Evolutionary conservation across 1,140 invertebrate genomes (phyloP).

Genomic region (Megalopta genalis): DNA sequence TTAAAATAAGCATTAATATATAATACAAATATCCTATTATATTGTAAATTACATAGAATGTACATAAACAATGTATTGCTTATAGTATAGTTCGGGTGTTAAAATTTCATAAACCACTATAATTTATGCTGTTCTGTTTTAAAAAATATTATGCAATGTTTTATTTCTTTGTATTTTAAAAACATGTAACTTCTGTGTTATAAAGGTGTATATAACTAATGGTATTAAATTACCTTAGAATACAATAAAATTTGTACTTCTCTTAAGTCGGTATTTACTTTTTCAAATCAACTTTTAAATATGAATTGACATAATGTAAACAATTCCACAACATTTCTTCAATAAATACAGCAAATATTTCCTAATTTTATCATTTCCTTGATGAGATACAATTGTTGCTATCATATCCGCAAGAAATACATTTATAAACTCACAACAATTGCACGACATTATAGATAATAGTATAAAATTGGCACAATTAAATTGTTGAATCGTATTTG

Average conservation of each 20-base stretch:
- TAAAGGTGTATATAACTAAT: slow-evolving; percentile 25
- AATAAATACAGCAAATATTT: too few relatives aligned
- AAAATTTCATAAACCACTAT: neutral
- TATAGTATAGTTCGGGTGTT: neutral
- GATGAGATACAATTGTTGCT: too few relatives aligned
- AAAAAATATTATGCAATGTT: slow-evolving; percentile 3
- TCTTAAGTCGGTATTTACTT: neutral
- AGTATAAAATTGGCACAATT: too few relatives aligned
- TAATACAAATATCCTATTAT: slow-evolving; percentile 5
- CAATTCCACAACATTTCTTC: too few relatives aligned
- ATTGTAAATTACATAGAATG: slow-evolving; percentile 31
- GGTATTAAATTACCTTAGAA: slow-evolving; percentile 27
- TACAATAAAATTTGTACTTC: slow-evolving; percentile 11
- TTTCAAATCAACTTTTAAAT: slow-evolving; percentile 17
- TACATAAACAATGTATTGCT: slow-evolving; percentile 18
- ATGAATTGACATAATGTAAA: too few relatives aligned
- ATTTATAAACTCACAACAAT: too few relatives aligned
- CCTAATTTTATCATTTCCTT: too few relatives aligned
- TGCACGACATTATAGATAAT: too few relatives aligned
- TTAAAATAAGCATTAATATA: slow-evolving; percentile 32
- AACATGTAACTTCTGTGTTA: slow-evolving; percentile 17
- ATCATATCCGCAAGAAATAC: too few relatives aligned
- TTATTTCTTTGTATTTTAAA: slow-evolving; percentile 28
- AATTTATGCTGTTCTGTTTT: slow-evolving; percentile 8
- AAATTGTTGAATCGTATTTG: too few relatives aligned